phyloP scores from a whole-genome alignment of 2,888 invertebrate genomes.

The Ethmia dodecea region DNA sequence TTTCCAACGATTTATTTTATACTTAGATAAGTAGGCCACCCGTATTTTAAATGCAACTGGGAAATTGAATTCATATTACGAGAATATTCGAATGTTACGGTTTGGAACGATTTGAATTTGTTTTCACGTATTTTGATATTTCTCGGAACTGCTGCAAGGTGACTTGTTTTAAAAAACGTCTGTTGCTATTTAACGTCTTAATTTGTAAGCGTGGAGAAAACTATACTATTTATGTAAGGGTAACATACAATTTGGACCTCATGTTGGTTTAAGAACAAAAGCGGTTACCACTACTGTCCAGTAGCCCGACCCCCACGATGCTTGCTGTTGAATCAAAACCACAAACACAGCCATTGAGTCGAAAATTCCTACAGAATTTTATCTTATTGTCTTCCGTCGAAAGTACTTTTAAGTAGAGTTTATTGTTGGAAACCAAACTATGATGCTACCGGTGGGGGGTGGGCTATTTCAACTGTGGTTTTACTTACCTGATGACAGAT shows the following conservation, averaged over 20 bases:
- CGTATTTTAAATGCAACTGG: no score
- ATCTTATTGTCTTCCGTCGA: slow-evolving; percentile 42
- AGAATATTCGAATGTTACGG: no score
- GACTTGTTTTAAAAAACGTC: no score
- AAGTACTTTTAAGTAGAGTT: slow-evolving; percentile 34
- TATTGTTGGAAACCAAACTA: slow-evolving; percentile 64
- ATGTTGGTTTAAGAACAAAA: slow-evolving; percentile 59
- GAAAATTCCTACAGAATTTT: slow-evolving; percentile 25
- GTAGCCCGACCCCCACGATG: slow-evolving; percentile 56
- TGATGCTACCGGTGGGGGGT: slow-evolving; percentile 69
- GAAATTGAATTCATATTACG: no score
- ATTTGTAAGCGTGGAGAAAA: slow-evolving; percentile 41
- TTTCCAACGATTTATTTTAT: no score
- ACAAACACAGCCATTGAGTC: slow-evolving; percentile 57
- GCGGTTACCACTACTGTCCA: slow-evolving; percentile 47
- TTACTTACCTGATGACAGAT: slow-evolving; percentile 66
- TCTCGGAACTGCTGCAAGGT: no score
- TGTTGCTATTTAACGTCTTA: slow-evolving; percentile 32
- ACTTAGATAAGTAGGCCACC: no score
- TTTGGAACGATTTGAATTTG: no score
- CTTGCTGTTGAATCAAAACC: slow-evolving; percentile 56
- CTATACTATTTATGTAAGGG: slow-evolving; percentile 36
- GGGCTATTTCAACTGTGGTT: slow-evolving; percentile 18
- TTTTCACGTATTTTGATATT: no score
- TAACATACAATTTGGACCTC: slow-evolving; percentile 54